Evolutionary conservation across 2,888 invertebrate genomes (phyloP).

Genomic region (Macrosoma leucophasiata): DNA sequence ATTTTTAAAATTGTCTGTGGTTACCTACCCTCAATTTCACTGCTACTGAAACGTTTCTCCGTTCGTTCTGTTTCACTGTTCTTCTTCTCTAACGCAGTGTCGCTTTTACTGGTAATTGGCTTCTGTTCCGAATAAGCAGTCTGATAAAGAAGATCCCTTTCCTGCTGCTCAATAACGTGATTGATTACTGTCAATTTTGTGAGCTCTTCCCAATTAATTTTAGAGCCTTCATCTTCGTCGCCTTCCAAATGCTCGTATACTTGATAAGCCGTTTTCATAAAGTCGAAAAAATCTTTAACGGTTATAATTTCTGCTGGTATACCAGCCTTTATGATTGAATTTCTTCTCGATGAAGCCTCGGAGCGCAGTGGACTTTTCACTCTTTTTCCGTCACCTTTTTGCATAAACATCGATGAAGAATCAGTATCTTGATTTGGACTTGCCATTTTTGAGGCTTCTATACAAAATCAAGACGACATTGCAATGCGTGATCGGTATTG

Average conservation of each 20-base stretch:
- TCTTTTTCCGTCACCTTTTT: conserved; percentile 41
- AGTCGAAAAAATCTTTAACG: conserved; percentile 82
- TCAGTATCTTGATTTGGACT: conserved; percentile 51
- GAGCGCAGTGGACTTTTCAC: conserved; percentile 39
- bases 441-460: conserved; percentile 43
- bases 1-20: conserved; percentile 6
- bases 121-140: conserved; percentile 47
- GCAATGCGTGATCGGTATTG: conserved; percentile 27
- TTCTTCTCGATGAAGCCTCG: conserved; percentile 39
- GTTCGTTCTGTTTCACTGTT: conserved; percentile 36
- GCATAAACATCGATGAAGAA: conserved; percentile 56
- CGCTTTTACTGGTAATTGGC: conserved; percentile 55
- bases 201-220: conserved; percentile 71
- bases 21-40: conserved; percentile 54
- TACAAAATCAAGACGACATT: conserved; percentile 1
- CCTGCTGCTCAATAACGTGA: conserved; percentile 64
- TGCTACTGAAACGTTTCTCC: conserved; percentile 54
- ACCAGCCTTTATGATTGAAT: conserved; percentile 35
- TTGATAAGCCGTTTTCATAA: conserved; percentile 83
- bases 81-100: conserved; percentile 46
- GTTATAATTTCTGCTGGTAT: conserved; percentile 77
- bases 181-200: conserved; percentile 66
- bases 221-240: conserved; percentile 55
- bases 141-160: conserved; percentile 58
- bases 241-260: conserved; percentile 71